Percentiles rank a stretch among this genome's conserved stretches.
phyloP scores from a whole-genome alignment of 2,888 invertebrate genomes.

The Tiphia femorata region DNA sequence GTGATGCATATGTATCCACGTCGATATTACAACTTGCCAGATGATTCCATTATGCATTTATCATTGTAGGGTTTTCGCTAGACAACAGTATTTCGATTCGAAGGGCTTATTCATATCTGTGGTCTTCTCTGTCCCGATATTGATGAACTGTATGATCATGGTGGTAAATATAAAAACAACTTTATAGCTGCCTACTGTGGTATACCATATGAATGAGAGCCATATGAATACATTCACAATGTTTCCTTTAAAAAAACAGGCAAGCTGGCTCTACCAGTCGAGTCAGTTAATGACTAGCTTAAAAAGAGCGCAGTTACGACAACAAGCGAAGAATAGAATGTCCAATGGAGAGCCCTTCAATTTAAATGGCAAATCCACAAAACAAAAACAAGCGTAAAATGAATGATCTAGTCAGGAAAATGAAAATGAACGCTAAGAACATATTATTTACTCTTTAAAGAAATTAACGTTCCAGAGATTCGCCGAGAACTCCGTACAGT shows the following conservation, averaged over 20 bases:
- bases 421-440: conserved; percentile 9
- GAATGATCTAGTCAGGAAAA: conserved; percentile 34
- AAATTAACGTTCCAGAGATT: neutral
- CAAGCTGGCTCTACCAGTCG: conserved; percentile 91
- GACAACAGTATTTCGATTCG: conserved; percentile 94
- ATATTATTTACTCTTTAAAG: conserved; percentile 13
- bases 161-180: conserved; percentile 79
- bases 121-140: conserved; percentile 92
- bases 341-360: conserved; percentile 42
- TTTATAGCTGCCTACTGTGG: neutral
- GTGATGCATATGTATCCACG: too few species aligned
- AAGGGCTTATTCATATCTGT: conserved; percentile 94
- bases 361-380: conserved; percentile 22
- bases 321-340: conserved; percentile 72
- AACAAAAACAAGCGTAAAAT: conserved; percentile 36
- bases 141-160: conserved; percentile 93
- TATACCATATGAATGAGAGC: too few species aligned
- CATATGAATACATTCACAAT: neutral
- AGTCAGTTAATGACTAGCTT: conserved; percentile 89
- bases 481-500: too few species aligned
- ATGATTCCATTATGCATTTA: neutral
- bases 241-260: conserved; percentile 70
- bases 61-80: conserved; percentile 82
- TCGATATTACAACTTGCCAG: too few species aligned
- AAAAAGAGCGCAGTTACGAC: conserved; percentile 84